Base-by-base conservation (phyloP, 2,797 vertebrate species). In the Falco biarmicus region DNA sequence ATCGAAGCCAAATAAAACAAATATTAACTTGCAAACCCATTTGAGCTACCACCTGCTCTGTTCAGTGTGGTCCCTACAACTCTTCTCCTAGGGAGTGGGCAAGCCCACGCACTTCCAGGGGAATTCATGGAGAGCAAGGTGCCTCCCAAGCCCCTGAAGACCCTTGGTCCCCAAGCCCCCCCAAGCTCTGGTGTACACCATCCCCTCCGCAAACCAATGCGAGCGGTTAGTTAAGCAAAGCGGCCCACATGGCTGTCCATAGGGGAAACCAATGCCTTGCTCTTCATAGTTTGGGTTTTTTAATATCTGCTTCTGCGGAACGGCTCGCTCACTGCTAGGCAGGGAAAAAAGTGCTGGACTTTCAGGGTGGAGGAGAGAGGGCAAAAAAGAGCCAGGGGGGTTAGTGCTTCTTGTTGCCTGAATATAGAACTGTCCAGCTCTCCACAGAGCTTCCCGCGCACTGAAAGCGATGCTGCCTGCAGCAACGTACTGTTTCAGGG, bases 151-250 rank as follows among this genome's bases (percentile, higher is more conserved):
- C 8, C 22, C 43, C 50, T 0, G 9, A 8, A 10, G n/a, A 10
- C 28, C 21, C 50, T 32, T 5, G 11, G 20, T 64, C 53, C 54
- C 3, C 1, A 22, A 39, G 7, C 19, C 25, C 16, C 13, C 53
- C 48, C 54, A 57, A 70, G 39, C 53, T 21, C 34, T 5, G 11
- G 19, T 4, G 31, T 26, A 7, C 43, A 10, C 25, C 53, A 45
- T 17, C 20, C 25, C 31, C 59, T 17, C 4, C 0, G 1, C 43
- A 57, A 73, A 48, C 31, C 57, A 31, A 2, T 0, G 1, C 1
- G 1, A 34, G 34, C 2, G 21, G 10, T 32, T 13, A 7, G 48
- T 45, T 41, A 15, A 69, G 34, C 25, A n/a, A 63, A 51, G 43
- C 43, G 8, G 17, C 28, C 34, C 15, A 13, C 2, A 6, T 15